Percentiles rank a stretch among this genome's conserved stretches.
These are phyloP conservation scores for Drosophila tani DNA, from an alignment of 1,140 invertebrate species.

Conservation along the genomic window DNA sequence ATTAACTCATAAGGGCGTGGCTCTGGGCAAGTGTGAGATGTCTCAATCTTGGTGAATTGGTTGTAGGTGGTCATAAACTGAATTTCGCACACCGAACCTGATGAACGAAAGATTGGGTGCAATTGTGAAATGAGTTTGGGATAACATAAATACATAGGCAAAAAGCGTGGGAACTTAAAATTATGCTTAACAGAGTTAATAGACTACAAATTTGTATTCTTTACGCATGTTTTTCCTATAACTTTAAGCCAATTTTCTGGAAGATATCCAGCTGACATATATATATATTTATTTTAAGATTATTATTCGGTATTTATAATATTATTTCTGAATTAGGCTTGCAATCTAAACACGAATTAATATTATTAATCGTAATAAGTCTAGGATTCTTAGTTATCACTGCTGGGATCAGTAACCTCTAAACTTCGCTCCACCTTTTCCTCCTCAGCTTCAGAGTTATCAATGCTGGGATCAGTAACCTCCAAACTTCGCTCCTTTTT, in stretches of 20 bases:
- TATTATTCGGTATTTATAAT: no score
- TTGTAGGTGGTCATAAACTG: conserved; percentile 28
- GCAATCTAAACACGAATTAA: no score
- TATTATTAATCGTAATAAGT: neutral
- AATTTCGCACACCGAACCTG: conserved; percentile 6
- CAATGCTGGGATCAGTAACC: neutral
- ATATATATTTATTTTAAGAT: no score
- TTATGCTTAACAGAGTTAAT: neutral
- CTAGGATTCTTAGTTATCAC: neutral
- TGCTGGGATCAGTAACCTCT: neutral
- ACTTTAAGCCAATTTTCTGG: no score
- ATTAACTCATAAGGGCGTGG: conserved; percentile 31
- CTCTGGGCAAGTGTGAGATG: conserved; percentile 29
- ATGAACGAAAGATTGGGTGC: neutral
- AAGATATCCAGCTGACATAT: no score
- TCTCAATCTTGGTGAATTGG: conserved; percentile 17
- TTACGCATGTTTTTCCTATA: no score
- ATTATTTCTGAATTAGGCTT: no score
- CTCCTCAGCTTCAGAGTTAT: neutral
- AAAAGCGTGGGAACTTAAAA: neutral
- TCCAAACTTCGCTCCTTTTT: neutral
- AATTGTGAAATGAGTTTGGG: conserved; percentile 1
- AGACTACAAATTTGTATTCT: no score
- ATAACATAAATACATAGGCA: neutral
- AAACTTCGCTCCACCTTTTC: neutral